phyloP scores from a whole-genome alignment of 2,113 vertebrate genomes.

The Cryptomyrus ogoouensis region DNA sequence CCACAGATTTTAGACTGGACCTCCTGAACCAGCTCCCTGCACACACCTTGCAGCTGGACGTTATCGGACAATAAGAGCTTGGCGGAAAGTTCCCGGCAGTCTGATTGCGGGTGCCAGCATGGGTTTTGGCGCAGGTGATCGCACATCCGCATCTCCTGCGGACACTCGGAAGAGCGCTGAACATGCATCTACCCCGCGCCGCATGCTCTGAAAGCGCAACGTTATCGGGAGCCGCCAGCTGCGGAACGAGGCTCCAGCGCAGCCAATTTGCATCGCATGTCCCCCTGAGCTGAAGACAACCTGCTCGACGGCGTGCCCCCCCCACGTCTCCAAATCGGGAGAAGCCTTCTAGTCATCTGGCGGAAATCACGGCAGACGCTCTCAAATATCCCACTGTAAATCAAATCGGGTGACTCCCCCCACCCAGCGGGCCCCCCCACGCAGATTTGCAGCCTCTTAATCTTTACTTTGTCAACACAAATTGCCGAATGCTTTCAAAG shows the following conservation, averaged over 20 bases:
- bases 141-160: not conserved
- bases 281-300: constrained; percentile 20
- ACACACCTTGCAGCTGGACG: not conserved
- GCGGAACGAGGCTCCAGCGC: not conserved
- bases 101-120: not conserved
- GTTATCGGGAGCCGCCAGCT: constrained; percentile 28
- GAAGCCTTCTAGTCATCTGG: not conserved
- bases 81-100: not conserved
- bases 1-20: not conserved
- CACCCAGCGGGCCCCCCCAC: not conserved
- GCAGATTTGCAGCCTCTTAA: not conserved
- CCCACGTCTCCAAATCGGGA: not conserved
- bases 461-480: constrained; percentile 11
- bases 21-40: not conserved
- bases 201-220: not conserved
- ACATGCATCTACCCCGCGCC: not conserved
- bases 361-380: not conserved
- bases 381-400: not conserved
- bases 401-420: not conserved
- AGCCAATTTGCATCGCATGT: constrained; percentile 31
- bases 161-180: not conserved
- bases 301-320: not conserved
- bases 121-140: not conserved
- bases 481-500: constrained; percentile 14
- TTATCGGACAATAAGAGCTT: not conserved